Evolutionary conservation across 2,888 invertebrate species (phyloP), one percentile per base, ranked within the genome.

Genomic region (Eupithecia dodoneata): DNA sequence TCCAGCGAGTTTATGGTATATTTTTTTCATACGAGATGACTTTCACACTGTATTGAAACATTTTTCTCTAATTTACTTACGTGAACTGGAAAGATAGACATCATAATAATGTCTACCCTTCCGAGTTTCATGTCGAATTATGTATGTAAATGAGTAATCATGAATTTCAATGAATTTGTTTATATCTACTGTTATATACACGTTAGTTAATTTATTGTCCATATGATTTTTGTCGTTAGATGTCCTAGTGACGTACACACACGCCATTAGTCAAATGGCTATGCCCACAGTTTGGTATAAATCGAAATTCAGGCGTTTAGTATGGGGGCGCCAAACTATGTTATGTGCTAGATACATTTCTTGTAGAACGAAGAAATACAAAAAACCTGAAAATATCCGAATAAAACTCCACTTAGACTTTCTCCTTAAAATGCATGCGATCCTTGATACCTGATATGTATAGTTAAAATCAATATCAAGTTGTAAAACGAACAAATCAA

Each of bases 401-500:
- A 30, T 30, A 30, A 30, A 30, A 7, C 55, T 7, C 2, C 2
- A 3, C n/a, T 7, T 2, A 7, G n/a, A n/a, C 7, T 59, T 55
- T 18, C 18, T 18, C 9, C 9, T 52, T 4, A 52, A 4, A 59
- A n/a, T 6, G n/a, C 6, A 55, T 18, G n/a, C n/a, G 2, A n/a
- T 55, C 18, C 7, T 59, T 9, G 55, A 7, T 18, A 7, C 3
- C 9, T 18, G 9, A n/a, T 3, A 9, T 59, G 0, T 30, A 30
- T 30, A 30, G 30, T 30, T 30, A 30, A 18, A 59, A 59, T 59
- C 3, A 18, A 59, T 59, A 63, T 18, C 59, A 59, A 59, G 59
- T 7, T 10, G 30, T 63, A 63, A 63, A 5, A 52, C 65, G 71
- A 74, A 74, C 76, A 71, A 74, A 74, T 42, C 18, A 7, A 59